These are phyloP conservation scores for Caenorhabditis drosophilae DNA, from an alignment of 2,888 invertebrate species.

Conservation along the genomic window DNA sequence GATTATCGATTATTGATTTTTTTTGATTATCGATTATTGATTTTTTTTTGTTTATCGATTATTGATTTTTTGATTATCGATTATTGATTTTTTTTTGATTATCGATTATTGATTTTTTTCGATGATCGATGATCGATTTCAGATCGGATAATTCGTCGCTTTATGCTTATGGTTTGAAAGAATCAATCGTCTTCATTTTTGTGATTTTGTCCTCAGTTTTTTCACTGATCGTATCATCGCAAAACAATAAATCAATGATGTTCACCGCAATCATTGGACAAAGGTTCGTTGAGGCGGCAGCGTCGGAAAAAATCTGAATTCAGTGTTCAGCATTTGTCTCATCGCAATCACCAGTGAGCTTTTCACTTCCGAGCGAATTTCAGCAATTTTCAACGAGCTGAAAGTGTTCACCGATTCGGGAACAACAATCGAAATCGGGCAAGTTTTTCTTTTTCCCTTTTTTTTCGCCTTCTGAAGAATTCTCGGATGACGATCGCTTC, in stretches of 20 bases:
- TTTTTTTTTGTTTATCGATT: too few relatives aligned
- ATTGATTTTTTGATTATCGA: conserved; percentile 11
- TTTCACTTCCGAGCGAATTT: conserved; percentile 30
- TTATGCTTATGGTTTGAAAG: conserved; percentile 30
- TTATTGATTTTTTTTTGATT: background rate
- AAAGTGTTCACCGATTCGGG: conserved; percentile 15
- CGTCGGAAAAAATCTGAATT: background rate
- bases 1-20: too few relatives aligned
- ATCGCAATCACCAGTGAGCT: conserved; percentile 20
- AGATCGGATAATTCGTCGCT: conserved; percentile 22
- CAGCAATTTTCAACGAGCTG: conserved; percentile 24
- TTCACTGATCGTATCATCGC: conserved; percentile 19
- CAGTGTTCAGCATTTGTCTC: conserved; percentile 19
- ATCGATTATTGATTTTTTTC: background rate
- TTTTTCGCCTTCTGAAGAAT: too few relatives aligned
- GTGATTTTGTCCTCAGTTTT: conserved; percentile 17
- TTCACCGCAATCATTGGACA: conserved; percentile 20
- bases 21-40: background rate
- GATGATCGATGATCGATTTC: background rate
- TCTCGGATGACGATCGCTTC: too few relatives aligned
- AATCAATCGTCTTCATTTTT: conserved; percentile 26
- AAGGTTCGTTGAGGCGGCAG: conserved; percentile 4
- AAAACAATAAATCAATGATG: conserved; percentile 16
- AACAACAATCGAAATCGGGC: conserved; percentile 26
- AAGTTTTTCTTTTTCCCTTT: too few relatives aligned